Conservation (phyloP, 1,140 invertebrate species). For the Palaemon carinicauda region DNA sequence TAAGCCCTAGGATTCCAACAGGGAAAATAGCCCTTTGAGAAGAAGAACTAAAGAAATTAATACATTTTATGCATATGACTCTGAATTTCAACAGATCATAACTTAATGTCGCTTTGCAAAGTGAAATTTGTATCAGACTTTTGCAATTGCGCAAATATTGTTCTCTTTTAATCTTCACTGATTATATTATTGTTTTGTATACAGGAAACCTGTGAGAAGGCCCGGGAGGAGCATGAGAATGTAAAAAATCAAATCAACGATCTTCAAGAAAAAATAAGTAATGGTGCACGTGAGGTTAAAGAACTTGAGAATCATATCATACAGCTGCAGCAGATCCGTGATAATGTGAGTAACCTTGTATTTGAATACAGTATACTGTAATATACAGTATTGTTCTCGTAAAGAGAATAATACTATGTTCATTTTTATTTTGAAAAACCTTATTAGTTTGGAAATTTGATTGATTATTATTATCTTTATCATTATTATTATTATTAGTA, state of each 20-base stretch:
- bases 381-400: no score
- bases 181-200: background rate
- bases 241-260: slow-evolving; percentile 65
- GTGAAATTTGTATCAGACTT: background rate
- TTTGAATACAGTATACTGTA: no score
- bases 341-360: slow-evolving; percentile 61
- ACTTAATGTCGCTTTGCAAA: no score
- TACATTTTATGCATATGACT: no score
- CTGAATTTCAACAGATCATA: no score
- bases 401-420: no score
- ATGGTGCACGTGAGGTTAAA: slow-evolving; percentile 51
- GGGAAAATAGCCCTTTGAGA: no score
- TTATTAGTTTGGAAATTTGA: background rate
- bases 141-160: background rate
- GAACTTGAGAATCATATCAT: slow-evolving; percentile 62
- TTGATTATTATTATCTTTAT: background rate
- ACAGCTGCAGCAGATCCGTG: slow-evolving; percentile 64
- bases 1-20: no score
- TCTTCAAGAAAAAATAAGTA: slow-evolving; percentile 64
- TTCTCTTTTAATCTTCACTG: background rate
- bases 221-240: slow-evolving; percentile 65
- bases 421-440: background rate
- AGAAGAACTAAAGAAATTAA: no score
- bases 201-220: slow-evolving; percentile 68
- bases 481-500: no score